Evolutionary conservation across 2,888 invertebrate genomes (phyloP).

Genomic region (Drosophila prolongata): DNA sequence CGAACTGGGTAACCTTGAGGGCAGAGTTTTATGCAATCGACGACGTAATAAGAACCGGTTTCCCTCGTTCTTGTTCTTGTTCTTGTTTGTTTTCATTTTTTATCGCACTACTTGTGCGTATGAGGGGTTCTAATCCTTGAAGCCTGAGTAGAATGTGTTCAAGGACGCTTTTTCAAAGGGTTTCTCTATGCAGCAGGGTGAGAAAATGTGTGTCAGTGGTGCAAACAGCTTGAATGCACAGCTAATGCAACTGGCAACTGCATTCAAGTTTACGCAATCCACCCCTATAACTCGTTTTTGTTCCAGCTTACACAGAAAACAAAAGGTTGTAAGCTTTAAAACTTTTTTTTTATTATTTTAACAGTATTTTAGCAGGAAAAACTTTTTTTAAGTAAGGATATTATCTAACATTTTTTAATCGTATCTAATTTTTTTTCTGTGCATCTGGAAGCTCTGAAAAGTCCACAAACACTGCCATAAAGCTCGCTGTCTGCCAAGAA

Average conservation of each 20-base stretch:
- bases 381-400: too few species aligned
- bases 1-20: slow-evolving; percentile 43
- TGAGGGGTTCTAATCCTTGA: slow-evolving; percentile 29
- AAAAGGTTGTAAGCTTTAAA: neutral
- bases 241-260: slow-evolving; percentile 20
- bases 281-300: slow-evolving; percentile 6
- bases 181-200: slow-evolving; percentile 2
- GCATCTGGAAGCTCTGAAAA: neutral
- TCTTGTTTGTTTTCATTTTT: slow-evolving; percentile 32
- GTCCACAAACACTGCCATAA: slow-evolving; percentile 17
- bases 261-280: slow-evolving; percentile 9
- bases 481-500: slow-evolving; percentile 8
- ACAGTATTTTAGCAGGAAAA: too few species aligned
- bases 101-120: slow-evolving; percentile 27
- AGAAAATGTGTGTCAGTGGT: slow-evolving; percentile 41
- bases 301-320: neutral
- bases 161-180: slow-evolving; percentile 22
- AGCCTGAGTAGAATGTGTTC: slow-evolving; percentile 7
- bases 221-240: slow-evolving; percentile 17
- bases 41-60: slow-evolving; percentile 69
- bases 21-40: slow-evolving; percentile 41
- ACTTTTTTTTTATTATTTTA: neutral
- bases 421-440: neutral
- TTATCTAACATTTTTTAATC: neutral
- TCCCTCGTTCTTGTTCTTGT: slow-evolving; percentile 12